Evolutionary conservation across 2,888 invertebrate species (phyloP).

Genomic region (Lagria hirta): DNA sequence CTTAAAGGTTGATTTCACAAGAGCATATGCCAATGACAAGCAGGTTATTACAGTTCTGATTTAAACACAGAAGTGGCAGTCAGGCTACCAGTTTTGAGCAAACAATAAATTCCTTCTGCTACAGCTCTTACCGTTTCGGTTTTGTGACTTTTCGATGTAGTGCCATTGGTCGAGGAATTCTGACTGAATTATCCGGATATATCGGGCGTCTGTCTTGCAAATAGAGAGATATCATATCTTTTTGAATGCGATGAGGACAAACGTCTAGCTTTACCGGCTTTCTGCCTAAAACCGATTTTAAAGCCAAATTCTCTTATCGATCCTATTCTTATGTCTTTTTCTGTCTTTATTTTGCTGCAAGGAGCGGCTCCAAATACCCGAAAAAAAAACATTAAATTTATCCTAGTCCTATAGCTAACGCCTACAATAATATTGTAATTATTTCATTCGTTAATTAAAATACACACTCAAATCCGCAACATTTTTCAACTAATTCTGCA

Average conservation of each 20-base stretch:
- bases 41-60: constrained; percentile 48
- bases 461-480: too few relatives aligned
- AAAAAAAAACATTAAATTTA: too few relatives aligned
- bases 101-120: constrained; percentile 40
- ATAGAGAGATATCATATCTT: constrained; percentile 26
- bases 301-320: constrained; percentile 12
- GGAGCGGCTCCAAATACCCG: too few relatives aligned
- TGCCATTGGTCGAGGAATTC: constrained; percentile 7
- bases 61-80: constrained; percentile 43
- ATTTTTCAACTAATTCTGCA: too few relatives aligned
- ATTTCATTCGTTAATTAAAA: too few relatives aligned
- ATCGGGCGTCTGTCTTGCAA: constrained; percentile 23
- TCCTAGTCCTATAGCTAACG: too few relatives aligned
- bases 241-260: constrained; percentile 19
- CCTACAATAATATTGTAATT: too few relatives aligned
- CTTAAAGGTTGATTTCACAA: constrained; percentile 39
- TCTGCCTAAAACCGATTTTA: constrained; percentile 18
- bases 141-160: constrained; percentile 16
- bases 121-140: constrained; percentile 23
- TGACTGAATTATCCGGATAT: constrained; percentile 21
- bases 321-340: neutral
- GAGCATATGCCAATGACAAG: constrained; percentile 47
- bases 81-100: constrained; percentile 41
- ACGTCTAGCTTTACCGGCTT: constrained; percentile 8
- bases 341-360: too few relatives aligned